These are phyloP conservation scores for Electrona antarctica DNA, from an alignment of 2,113 vertebrate species.

Conservation along the genomic window DNA sequence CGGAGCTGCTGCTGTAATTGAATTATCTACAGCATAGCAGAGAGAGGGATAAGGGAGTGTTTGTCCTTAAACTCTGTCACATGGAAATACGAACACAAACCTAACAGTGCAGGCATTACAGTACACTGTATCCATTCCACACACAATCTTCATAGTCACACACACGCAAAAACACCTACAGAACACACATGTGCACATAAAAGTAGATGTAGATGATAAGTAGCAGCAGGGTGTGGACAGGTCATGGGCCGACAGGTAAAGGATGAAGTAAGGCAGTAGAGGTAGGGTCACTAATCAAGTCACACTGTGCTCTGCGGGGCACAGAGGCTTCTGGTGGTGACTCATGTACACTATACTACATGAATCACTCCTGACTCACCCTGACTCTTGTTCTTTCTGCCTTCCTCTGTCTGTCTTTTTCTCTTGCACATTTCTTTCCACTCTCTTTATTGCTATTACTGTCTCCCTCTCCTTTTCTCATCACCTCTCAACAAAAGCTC, in stretches of 20 bases:
- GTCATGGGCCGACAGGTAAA: conserved; percentile 31
- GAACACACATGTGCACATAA: background rate
- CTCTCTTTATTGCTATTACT: too few species aligned
- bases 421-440: too few species aligned
- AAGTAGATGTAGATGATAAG: conserved; percentile 1
- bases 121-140: background rate
- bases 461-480: background rate
- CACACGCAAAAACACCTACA: background rate
- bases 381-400: too few species aligned
- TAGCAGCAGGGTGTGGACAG: conserved; percentile 42
- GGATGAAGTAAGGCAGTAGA: conserved; percentile 39
- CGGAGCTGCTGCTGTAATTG: background rate
- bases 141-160: background rate
- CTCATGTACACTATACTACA: background rate
- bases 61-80: background rate
- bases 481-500: background rate
- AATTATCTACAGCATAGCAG: conserved; percentile 2
- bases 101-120: background rate
- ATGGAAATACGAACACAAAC: background rate
- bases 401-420: too few species aligned
- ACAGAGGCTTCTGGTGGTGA: conserved; percentile 8
- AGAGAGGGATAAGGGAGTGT: background rate
- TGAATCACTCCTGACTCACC: too few species aligned
- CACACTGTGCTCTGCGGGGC: conserved; percentile 24
- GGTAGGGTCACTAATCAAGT: conserved; percentile 49